Evolutionary conservation across 2,113 vertebrate species (phyloP), one percentile per base, ranked within the genome.

Genomic region (Notothenia rossii): DNA sequence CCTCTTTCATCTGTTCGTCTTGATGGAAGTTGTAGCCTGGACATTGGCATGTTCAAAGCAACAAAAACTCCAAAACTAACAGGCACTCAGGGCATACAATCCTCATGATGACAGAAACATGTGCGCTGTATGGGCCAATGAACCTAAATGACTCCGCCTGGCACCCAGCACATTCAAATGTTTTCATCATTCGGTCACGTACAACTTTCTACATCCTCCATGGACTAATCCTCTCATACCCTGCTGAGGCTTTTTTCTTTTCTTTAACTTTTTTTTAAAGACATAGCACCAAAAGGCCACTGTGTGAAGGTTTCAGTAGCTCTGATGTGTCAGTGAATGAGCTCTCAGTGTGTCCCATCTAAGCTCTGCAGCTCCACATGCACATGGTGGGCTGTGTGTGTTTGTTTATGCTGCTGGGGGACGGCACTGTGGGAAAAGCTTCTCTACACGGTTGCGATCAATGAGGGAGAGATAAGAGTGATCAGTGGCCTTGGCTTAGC

Each of bases 401-500:
- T 94, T 93, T 95, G 92, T 93, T 93, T 92, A 88, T 81, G 53
- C 77, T 89, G 79, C 82, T 75, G 82, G 11, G 40, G 77, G 81
- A 75, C 66, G 87, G 75, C 83, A 72, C 70, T 36, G 85, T 94
- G 94, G 95, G 93, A 95, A 93, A 89, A 75, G 50, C 75, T 79
- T 7, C 65, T 89, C 79, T 84, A 76, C 63, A 73, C 20, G 11
- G 83, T 79, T 75, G 50, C 72, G 91, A 94, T 95, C 89, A 86
- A 94, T 95, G 90, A 72, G 59, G 68, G 43, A 63, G 56, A 93
- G 95, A 95, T 95, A 95, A 95, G 93, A 80, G 71, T 48, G 29
- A 69, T 68, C 72, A 54, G 63, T 88, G 91, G 84, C 93, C 94
- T 95, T 95, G 92, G 76, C 79, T 77, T 65, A 89, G 86, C 78